Base-by-base conservation (phyloP, 1,140 invertebrate genomes). In the Drosophila teissieri region DNA sequence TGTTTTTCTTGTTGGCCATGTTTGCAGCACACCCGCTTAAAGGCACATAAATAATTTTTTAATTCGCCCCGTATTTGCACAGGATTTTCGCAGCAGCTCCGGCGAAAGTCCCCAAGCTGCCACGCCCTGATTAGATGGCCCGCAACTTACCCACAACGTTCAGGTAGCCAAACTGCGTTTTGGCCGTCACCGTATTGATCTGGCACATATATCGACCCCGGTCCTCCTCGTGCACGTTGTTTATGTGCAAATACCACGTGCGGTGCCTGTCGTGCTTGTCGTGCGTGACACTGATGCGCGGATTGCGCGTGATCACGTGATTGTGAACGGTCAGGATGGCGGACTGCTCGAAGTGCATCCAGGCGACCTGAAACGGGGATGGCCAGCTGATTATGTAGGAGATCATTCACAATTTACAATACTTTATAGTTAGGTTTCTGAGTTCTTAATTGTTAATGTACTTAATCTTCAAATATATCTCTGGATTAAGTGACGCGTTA, bases 121-220 rank as follows among this genome's bases (percentile, higher is more conserved):
- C n/a, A 15, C n/a, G 17, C 39, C 40, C 44, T 84, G 76, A 84
- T 84, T 85, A 84, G 80, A 49, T 52, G 57, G 56, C 44, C 27
- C 55, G 40, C 4, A 39, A 60, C 96, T 96, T 92, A 98, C 98
- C 97, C 53, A 98, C 97, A 78, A 99, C 97, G 91, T 98, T 96
- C 17, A 99, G 93, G 92, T 97, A 98, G 63, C 97, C 98, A 74
- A 97, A 97, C 91, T 98, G 97, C 17, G 97, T 98, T 93, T 98
- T 97, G 56, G 96, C 97, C 31, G 97, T 97, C 72, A 97, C 97
- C 1, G 98, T 98, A 93, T 98, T 99, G 86, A 99, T 97, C 93
- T 99, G 98, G 92, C 98, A 98, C 96, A 98, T 98, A 93, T 98
- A 99, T 27, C 96, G 94, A 36, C 98, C 98, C 74, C 96, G 95